Conservation (phyloP, 1,140 invertebrate species). For the Cylas formicarius region DNA sequence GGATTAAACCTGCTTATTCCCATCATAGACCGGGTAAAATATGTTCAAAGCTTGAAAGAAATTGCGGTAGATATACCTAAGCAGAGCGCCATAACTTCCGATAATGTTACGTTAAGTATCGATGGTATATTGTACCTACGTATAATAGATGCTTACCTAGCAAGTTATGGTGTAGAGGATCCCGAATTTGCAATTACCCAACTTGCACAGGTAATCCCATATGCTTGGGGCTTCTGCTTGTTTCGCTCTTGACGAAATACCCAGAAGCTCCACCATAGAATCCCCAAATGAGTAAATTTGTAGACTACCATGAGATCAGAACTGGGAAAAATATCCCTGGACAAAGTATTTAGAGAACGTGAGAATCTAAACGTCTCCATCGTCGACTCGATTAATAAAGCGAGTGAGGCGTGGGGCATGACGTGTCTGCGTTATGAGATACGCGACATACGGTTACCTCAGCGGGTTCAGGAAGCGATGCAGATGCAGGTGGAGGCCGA, state of each 20-base stretch:
- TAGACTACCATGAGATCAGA: slow-evolving; percentile 97
- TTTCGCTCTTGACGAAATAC: no score
- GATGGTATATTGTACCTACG: slow-evolving; percentile 96
- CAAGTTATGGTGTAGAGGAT: slow-evolving; percentile 98
- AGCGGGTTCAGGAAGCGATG: slow-evolving; percentile 96
- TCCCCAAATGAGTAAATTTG: no score
- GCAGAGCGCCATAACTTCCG: slow-evolving; percentile 95
- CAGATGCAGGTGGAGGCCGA: slow-evolving; percentile 99
- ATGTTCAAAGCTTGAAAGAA: slow-evolving; percentile 99
- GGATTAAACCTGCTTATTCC: slow-evolving; percentile 93
- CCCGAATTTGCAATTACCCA: slow-evolving; percentile 99
- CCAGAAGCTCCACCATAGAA: no score
- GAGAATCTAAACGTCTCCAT: slow-evolving; percentile 94
- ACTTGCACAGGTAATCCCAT: slow-evolving; percentile 77
- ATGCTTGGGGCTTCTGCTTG: no score
- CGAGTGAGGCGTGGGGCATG: slow-evolving; percentile 96
- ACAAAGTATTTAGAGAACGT: slow-evolving; percentile 94
- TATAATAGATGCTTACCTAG: slow-evolving; percentile 87
- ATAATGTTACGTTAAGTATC: slow-evolving; percentile 94
- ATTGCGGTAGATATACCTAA: slow-evolving; percentile 98
- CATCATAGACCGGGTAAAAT: slow-evolving; percentile 88
- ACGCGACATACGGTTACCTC: slow-evolving; percentile 86
- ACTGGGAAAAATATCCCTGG: slow-evolving; percentile 94
- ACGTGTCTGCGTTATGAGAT: slow-evolving; percentile 98
- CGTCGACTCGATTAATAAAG: slow-evolving; percentile 96